Evolutionary conservation across 2,888 invertebrate species (phyloP).

Genomic region (Macroteleia sp.): DNA sequence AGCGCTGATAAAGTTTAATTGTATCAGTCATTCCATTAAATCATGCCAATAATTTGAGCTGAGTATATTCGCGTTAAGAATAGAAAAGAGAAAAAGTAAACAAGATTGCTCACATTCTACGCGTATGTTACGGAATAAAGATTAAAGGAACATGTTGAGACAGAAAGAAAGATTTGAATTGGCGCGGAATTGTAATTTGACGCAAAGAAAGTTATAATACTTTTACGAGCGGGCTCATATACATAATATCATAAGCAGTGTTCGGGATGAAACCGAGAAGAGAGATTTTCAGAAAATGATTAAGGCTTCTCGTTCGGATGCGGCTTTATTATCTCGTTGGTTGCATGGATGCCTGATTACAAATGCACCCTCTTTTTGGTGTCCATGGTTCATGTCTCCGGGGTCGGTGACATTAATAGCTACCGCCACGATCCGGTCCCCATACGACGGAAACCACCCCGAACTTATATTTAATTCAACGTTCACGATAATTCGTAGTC

Average conservation of each 20-base stretch:
- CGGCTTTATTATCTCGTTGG: conserved; percentile 69
- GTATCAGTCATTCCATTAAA: conserved; percentile 19
- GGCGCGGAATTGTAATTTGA: conserved; percentile 36
- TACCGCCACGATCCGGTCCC: conserved; percentile 71
- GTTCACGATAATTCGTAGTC: conserved; percentile 75
- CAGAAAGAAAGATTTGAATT: conserved; percentile 23
- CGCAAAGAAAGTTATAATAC: conserved; percentile 45
- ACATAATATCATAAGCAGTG: conserved; percentile 60
- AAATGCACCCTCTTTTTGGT: conserved; percentile 77
- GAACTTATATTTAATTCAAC: conserved; percentile 81
- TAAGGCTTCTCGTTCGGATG: conserved; percentile 65
- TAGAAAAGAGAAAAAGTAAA: too few relatives aligned
- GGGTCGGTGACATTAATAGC: conserved; percentile 80
- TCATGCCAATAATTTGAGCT: conserved; percentile 10
- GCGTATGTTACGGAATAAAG: not conserved
- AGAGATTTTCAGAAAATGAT: conserved; percentile 64
- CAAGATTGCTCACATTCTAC: not conserved
- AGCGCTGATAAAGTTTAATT: conserved; percentile 22
- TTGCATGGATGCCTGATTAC: conserved; percentile 74
- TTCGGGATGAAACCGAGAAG: conserved; percentile 51
- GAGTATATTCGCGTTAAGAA: conserved; percentile 7
- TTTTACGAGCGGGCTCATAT: conserved; percentile 50
- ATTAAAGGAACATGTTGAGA: conserved; percentile 16
- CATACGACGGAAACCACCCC: conserved; percentile 66
- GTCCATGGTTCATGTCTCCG: conserved; percentile 75